Evolutionary conservation across 2,113 vertebrate species (phyloP).

Genomic region (Leuciscus idus): DNA sequence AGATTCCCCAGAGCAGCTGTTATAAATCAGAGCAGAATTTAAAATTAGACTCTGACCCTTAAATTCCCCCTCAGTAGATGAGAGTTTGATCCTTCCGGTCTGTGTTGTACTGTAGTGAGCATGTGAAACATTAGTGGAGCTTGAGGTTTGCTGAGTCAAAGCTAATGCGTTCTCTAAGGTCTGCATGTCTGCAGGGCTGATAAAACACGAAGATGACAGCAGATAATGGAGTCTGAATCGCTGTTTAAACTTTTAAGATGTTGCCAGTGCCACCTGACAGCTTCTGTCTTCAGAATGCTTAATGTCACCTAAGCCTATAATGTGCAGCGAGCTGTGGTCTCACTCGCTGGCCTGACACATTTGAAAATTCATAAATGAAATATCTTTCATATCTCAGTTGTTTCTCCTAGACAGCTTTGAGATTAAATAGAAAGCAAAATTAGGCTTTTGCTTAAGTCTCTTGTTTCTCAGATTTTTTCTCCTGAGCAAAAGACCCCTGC

Average conservation of each 20-base stretch:
- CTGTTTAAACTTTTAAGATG: slow-evolving; percentile 8
- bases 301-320: neutral
- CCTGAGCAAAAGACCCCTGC: neutral
- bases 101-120: slow-evolving; percentile 21
- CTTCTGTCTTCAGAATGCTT: slow-evolving; percentile 4
- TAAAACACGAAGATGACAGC: slow-evolving; percentile 25
- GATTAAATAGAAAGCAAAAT: neutral
- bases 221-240: slow-evolving; percentile 15
- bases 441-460: neutral
- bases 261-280: slow-evolving; percentile 17
- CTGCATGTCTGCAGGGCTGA: neutral
- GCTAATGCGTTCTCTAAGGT: neutral
- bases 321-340: neutral
- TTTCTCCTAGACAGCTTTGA: neutral
- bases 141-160: slow-evolving; percentile 35
- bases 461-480: neutral
- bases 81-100: slow-evolving; percentile 8
- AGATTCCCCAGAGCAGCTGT: slow-evolving; percentile 1
- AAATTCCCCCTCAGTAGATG: neutral
- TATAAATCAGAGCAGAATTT: slow-evolving; percentile 2
- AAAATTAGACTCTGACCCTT: slow-evolving; percentile 28
- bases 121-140: slow-evolving; percentile 6
- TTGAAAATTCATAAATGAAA: neutral
- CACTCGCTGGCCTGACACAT: too few species aligned
- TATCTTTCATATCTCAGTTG: neutral